Evolutionary conservation across 2,113 vertebrate species (phyloP).

Genomic region (Pundamilia nyererei): DNA sequence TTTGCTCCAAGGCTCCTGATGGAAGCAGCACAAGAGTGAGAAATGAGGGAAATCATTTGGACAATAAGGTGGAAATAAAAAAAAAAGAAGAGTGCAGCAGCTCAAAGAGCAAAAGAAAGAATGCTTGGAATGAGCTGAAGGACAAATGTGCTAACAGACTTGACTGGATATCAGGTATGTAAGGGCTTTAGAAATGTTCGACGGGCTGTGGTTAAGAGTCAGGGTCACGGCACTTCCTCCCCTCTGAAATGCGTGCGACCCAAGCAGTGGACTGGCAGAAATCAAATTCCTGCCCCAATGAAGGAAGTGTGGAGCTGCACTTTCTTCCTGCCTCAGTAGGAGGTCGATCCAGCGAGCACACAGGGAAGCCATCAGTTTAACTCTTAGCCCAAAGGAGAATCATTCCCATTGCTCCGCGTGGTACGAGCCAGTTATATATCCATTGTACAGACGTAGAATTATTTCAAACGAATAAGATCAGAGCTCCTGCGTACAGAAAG

Average conservation of each 20-base stretch:
- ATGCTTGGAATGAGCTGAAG: neutral
- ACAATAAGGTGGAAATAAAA: neutral
- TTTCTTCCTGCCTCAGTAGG: neutral
- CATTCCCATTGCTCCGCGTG: neutral
- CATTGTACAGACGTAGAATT: neutral
- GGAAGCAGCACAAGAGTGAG: neutral
- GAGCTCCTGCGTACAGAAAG: neutral
- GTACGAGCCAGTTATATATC: neutral
- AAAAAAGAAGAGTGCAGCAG: neutral
- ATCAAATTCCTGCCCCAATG: conserved; percentile 24
- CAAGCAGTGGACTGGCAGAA: neutral
- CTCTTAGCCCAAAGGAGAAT: neutral
- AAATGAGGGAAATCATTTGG: neutral
- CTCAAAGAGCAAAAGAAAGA: neutral
- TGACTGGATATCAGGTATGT: conserved; percentile 18
- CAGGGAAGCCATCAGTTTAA: neutral
- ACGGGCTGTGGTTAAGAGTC: neutral
- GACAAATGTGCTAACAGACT: neutral
- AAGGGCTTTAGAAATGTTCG: neutral
- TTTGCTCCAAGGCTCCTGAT: neutral
- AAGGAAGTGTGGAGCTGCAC: neutral
- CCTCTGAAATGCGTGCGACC: neutral
- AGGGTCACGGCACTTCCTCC: neutral
- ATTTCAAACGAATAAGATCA: accelerated
- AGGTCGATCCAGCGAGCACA: neutral